A percentile compares a stretch with the other conserved stretches of the same genome.
phyloP scores from a whole-genome alignment of 2,888 invertebrate species.

The Brenthis ino region DNA sequence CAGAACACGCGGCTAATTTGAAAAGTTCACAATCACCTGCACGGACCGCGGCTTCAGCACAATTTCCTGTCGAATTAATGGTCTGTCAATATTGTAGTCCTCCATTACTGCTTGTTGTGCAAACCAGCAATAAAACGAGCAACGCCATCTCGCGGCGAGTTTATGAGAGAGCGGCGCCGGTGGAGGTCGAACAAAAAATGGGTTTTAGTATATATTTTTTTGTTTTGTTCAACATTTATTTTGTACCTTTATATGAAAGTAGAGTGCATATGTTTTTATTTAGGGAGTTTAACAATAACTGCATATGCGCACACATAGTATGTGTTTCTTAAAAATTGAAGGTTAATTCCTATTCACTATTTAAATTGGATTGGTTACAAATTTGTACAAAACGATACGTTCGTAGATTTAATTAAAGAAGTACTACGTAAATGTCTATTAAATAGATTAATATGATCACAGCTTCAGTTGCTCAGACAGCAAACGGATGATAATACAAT shows the following conservation, averaged over 20 bases:
- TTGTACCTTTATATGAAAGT: background rate
- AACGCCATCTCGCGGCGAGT: conserved; percentile 70
- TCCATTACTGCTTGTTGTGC: conserved; percentile 77
- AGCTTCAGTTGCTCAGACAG: too few species aligned
- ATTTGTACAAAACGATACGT: too few species aligned
- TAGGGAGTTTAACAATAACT: too few species aligned
- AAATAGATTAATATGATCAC: too few species aligned
- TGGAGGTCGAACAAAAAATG: conserved; percentile 28
- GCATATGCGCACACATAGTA: too few species aligned
- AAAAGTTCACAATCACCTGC: conserved; percentile 81
- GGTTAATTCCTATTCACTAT: too few species aligned
- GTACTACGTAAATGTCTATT: too few species aligned
- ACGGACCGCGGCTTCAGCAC: conserved; percentile 73
- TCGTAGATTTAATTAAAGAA: too few species aligned
- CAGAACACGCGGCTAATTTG: conserved; percentile 76
- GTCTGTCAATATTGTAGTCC: conserved; percentile 80
- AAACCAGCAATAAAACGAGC: conserved; percentile 72
- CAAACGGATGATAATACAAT: too few species aligned
- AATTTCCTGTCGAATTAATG: conserved; percentile 81
- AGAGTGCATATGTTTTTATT: too few species aligned
- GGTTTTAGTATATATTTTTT: background rate
- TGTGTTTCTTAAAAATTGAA: too few species aligned
- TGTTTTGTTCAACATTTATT: conserved; percentile 20
- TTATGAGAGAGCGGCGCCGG: conserved; percentile 65
- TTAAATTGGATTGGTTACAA: too few species aligned